These are phyloP conservation scores for Globodera rostochiensis DNA, from an alignment of 1,140 invertebrate species.

Conservation along the genomic window DNA sequence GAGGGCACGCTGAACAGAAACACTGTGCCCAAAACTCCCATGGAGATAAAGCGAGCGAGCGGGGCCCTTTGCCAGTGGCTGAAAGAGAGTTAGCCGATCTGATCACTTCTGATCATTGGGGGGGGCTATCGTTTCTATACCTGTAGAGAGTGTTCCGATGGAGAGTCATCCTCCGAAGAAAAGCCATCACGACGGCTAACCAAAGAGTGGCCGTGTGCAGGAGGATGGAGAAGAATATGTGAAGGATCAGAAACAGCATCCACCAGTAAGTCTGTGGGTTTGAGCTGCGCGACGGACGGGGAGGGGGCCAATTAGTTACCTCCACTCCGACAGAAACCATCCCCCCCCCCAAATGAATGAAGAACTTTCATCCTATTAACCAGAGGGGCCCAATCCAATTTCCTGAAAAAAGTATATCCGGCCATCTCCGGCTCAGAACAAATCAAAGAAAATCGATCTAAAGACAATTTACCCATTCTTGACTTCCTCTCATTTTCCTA, in stretches of 20 bases:
- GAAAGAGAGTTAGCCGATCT: conserved; percentile 19
- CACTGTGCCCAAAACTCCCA: conserved; percentile 48
- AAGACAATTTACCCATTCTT: not conserved
- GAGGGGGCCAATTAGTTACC: not conserved
- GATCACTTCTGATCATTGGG: not conserved
- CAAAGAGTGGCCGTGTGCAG: conserved; percentile 62
- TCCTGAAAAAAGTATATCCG: no score
- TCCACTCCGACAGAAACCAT: not conserved
- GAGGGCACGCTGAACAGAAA: conserved; percentile 54
- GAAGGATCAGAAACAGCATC: conserved; percentile 57
- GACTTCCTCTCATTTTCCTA: not conserved
- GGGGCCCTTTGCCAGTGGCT: conserved; percentile 54
- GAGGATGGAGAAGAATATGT: conserved; percentile 59
- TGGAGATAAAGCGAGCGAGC: conserved; percentile 47
- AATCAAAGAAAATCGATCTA: not conserved
- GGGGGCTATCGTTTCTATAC: not conserved
- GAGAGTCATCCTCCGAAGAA: conserved; percentile 60
- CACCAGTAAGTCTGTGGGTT: conserved; percentile 52
- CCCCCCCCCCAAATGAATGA: not conserved
- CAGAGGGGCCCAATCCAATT: no score
- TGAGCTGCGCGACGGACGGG: conserved; percentile 18
- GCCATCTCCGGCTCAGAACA: no score
- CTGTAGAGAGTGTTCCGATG: conserved; percentile 30
- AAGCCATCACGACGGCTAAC: conserved; percentile 62
- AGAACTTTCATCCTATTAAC: not conserved